A percentile compares a stretch with the other conserved stretches of the same genome.
Evolutionary conservation across 2,888 invertebrate genomes (phyloP).

Genomic region (Caenorhabditis japonica): DNA sequence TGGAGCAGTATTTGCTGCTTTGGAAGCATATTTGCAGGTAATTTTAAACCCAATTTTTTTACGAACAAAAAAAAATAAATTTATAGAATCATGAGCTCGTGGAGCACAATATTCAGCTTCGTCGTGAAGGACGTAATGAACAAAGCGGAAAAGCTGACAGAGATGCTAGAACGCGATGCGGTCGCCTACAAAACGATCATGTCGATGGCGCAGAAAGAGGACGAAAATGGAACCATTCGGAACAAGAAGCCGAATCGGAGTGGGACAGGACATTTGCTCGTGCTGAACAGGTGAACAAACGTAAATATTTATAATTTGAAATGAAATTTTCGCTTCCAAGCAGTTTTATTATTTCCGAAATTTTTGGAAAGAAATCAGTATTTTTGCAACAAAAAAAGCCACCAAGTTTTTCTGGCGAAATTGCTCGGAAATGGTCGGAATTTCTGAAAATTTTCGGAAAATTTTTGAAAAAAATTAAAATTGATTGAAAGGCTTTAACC

Average conservation of each 20-base stretch:
- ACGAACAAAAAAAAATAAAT: background rate
- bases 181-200: constrained; percentile 32
- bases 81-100: constrained; percentile 39
- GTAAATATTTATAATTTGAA: no score
- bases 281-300: constrained; percentile 32
- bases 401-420: no score
- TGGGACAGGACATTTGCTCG: constrained; percentile 43
- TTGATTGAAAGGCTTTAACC: no score
- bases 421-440: no score
- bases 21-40: constrained; percentile 45
- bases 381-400: no score
- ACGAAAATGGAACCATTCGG: constrained; percentile 22
- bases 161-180: constrained; percentile 9
- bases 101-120: constrained; percentile 41
- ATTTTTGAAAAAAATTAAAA: no score
- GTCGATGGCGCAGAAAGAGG: constrained; percentile 32
- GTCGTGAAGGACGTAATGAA: constrained; percentile 35
- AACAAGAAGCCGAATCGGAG: constrained; percentile 44
- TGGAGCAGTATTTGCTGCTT: constrained; percentile 36
- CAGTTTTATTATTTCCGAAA: no score
- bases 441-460: no score
- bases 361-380: no score
- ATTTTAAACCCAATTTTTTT: background rate
- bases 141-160: constrained; percentile 20
- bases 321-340: no score